Percentiles rank a stretch among this genome's conserved stretches.
Conservation (phyloP, 2,797 vertebrate genomes). For the Heterohyrax brucei region DNA sequence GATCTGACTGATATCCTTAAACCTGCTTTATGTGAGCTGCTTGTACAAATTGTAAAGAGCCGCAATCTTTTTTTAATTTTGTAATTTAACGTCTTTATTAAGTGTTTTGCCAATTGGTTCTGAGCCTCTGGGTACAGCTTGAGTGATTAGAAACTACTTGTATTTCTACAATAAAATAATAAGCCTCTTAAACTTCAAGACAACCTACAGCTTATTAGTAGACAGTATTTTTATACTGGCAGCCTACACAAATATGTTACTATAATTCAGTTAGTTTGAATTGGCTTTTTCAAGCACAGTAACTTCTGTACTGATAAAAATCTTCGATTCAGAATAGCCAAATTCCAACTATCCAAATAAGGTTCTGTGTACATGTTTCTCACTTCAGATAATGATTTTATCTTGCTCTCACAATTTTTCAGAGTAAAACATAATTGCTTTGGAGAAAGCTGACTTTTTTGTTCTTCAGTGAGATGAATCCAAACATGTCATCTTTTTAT, state of each 20-base stretch:
- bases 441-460: slow-evolving; percentile 33
- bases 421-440: slow-evolving; percentile 13
- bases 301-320: slow-evolving; percentile 5
- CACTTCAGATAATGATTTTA: background rate
- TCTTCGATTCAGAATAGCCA: background rate
- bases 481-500: background rate
- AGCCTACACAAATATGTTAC: background rate
- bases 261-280: slow-evolving; percentile 29
- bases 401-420: slow-evolving; percentile 14
- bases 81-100: slow-evolving; percentile 13
- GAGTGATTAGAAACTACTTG: slow-evolving; percentile 50
- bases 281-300: background rate
- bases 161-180: slow-evolving; percentile 59
- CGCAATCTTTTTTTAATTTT: slow-evolving; percentile 7
- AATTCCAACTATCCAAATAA: background rate
- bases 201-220: slow-evolving; percentile 33
- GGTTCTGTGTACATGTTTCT: background rate
- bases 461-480: background rate
- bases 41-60: slow-evolving; percentile 35
- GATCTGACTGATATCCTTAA: slow-evolving; percentile 7
- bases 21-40: background rate
- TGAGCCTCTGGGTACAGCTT: slow-evolving; percentile 21
- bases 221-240: background rate
- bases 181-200: slow-evolving; percentile 41
- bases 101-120: slow-evolving; percentile 46